Evolutionary conservation across 2,113 vertebrate genomes (phyloP).

Genomic region (Cavia porcellus): DNA sequence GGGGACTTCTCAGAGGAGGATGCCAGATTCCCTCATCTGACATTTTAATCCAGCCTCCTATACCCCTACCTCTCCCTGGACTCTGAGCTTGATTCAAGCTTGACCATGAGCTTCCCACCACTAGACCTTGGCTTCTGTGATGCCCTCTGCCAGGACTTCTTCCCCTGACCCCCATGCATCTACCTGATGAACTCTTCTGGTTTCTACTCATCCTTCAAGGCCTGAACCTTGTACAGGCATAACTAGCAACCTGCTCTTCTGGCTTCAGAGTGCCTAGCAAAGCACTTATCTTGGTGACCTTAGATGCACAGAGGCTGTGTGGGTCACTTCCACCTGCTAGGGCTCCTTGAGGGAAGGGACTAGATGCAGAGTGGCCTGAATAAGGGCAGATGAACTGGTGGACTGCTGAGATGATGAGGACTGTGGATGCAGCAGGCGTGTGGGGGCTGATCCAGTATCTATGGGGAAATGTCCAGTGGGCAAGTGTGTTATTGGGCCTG

Average conservation of each 20-base stretch:
- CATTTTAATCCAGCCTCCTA: neutral
- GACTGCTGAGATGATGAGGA: neutral
- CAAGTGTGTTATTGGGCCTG: neutral
- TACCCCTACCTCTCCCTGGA: neutral
- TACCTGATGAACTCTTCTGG: neutral
- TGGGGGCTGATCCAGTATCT: neutral
- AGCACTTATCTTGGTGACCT: neutral
- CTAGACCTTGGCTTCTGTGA: neutral
- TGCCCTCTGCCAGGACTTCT: neutral
- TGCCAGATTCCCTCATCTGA: too few species aligned
- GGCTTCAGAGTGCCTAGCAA: neutral
- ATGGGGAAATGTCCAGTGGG: neutral
- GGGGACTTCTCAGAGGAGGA: neutral
- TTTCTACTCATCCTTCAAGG: neutral
- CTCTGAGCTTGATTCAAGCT: neutral
- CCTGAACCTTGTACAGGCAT: neutral
- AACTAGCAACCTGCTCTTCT: neutral
- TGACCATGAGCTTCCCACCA: neutral
- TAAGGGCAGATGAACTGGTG: neutral
- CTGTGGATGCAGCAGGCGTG: rapidly evolving
- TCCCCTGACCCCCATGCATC: rapidly evolving
- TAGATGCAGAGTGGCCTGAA: neutral
- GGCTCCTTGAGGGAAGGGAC: neutral
- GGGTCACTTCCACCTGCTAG: neutral
- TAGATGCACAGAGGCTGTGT: neutral